phyloP scores from a whole-genome alignment of 2,888 invertebrate species.

The Cistogaster globosa region DNA sequence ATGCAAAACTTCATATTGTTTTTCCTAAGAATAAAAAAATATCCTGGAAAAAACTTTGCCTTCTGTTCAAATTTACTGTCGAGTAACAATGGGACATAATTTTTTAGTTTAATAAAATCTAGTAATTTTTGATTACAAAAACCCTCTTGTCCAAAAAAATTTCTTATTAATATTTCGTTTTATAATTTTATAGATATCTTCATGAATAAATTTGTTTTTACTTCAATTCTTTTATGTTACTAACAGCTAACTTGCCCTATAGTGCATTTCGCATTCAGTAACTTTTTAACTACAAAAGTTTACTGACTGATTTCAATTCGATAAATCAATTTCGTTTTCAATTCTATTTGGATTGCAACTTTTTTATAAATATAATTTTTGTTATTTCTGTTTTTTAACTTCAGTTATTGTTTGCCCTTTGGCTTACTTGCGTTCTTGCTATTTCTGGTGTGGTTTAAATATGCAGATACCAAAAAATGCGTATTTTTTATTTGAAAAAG shows the following conservation, averaged over 20 bases:
- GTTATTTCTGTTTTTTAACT: constrained; percentile 24
- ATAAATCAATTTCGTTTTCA: constrained; percentile 73
- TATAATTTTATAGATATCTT: too few species aligned
- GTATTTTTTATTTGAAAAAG: not conserved
- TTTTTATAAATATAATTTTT: constrained; percentile 33
- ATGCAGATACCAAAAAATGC: constrained; percentile 18
- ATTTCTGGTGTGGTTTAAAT: constrained; percentile 38
- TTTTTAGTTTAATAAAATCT: not conserved
- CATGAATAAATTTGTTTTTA: too few species aligned
- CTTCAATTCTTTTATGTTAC: not conserved
- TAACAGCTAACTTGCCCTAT: not conserved
- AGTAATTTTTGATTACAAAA: too few species aligned
- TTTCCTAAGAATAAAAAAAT: not conserved
- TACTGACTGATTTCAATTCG: constrained; percentile 72
- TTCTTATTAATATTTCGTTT: too few species aligned
- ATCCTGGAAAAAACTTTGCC: constrained; percentile 16
- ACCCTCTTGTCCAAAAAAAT: too few species aligned
- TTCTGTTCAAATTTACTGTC: constrained; percentile 13
- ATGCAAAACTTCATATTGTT: constrained; percentile 54
- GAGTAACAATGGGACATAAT: constrained; percentile 14
- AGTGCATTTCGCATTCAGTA: constrained; percentile 29
- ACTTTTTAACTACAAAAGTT: constrained; percentile 65
- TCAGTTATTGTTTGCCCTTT: constrained; percentile 60
- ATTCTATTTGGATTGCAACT: constrained; percentile 53
- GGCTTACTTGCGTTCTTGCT: constrained; percentile 37